A percentile compares a stretch with the other conserved stretches of the same genome.
phyloP scores from a whole-genome alignment of 2,888 invertebrate species.

The Ceriagrion tenellum region DNA sequence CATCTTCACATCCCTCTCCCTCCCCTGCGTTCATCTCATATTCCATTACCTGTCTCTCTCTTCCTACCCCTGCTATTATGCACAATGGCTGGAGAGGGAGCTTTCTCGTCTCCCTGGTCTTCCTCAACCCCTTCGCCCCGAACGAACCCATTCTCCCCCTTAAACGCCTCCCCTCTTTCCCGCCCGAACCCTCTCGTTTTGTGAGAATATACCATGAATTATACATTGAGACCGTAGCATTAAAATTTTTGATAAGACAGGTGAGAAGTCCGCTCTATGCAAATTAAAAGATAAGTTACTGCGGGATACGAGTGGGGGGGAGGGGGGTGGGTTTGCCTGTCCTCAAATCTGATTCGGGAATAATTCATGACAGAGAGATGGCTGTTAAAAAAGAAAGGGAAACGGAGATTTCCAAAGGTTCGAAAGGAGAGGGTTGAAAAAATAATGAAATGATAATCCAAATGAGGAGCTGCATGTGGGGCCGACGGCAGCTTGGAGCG shows the following conservation, averaged over 20 bases:
- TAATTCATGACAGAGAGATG: background rate
- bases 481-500: background rate
- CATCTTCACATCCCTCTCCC: background rate
- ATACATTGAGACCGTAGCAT: background rate
- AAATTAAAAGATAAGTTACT: constrained; percentile 28
- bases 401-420: background rate
- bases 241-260: constrained; percentile 9
- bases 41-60: background rate
- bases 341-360: background rate
- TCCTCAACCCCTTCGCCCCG: background rate
- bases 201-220: background rate
- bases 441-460: background rate
- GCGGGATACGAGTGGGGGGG: background rate
- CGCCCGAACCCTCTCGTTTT: background rate
- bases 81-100: background rate
- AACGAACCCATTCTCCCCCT: background rate
- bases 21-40: background rate
- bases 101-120: background rate
- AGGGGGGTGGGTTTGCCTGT: too few species aligned
- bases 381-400: background rate
- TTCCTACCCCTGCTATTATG: background rate
- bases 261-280: constrained; percentile 19
- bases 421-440: background rate
- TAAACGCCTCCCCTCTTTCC: background rate
- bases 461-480: background rate